These are phyloP conservation scores for Drosophila ironensis DNA, from an alignment of 1,140 invertebrate species.

Conservation along the genomic window DNA sequence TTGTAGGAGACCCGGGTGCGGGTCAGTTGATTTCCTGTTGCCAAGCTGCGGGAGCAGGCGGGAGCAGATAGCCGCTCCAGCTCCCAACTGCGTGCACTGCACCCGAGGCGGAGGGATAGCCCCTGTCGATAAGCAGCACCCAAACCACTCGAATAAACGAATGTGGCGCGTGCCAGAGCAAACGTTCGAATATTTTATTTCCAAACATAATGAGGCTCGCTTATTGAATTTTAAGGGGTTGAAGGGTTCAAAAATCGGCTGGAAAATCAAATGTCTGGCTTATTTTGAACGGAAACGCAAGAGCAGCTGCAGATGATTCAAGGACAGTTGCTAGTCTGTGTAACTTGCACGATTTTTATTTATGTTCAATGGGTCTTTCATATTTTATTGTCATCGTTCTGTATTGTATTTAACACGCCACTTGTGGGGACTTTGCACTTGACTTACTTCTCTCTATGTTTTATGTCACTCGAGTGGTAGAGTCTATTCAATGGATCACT, in stretches of 20 bases:
- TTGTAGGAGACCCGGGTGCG: neutral
- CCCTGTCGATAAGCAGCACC: conserved; percentile 27
- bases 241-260: neutral
- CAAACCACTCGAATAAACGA: conserved; percentile 5
- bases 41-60: conserved; percentile 23
- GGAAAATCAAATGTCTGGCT: neutral
- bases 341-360: no score
- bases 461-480: neutral
- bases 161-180: conserved; percentile 29
- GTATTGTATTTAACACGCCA: conserved; percentile 10
- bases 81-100: conserved; percentile 23
- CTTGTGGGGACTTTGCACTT: conserved; percentile 4
- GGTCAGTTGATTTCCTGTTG: conserved; percentile 27
- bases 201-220: neutral
- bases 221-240: neutral
- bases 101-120: neutral
- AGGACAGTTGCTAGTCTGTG: no score
- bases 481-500: no score
- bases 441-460: conserved; percentile 25
- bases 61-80: conserved; percentile 29
- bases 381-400: no score
- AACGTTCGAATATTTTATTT: no score
- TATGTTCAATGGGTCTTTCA: neutral
- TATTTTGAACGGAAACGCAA: neutral
- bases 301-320: no score